phyloP scores from a whole-genome alignment of 2,113 vertebrate species.

The Myrmecobius fasciatus region DNA sequence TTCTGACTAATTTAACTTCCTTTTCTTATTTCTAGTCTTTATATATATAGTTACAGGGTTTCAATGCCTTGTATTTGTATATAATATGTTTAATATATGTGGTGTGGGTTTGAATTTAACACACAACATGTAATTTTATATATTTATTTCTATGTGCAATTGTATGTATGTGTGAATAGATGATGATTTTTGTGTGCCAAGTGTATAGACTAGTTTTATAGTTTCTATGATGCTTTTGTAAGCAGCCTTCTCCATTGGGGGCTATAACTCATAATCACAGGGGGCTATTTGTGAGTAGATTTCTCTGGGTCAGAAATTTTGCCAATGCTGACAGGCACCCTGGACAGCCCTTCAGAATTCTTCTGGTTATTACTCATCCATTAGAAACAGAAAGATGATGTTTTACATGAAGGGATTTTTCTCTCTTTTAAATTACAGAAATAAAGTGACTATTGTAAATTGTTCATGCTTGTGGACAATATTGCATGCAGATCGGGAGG shows the following conservation, averaged over 20 bases:
- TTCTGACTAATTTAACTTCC: constrained; percentile 65
- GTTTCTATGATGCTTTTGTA: constrained; percentile 53
- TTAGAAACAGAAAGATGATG: constrained; percentile 60
- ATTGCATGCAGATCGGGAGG: constrained; percentile 56
- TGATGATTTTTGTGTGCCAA: constrained; percentile 40
- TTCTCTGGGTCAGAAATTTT: constrained; percentile 68
- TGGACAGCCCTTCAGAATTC: constrained; percentile 64
- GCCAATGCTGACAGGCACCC: constrained; percentile 48
- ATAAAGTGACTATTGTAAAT: constrained; percentile 68
- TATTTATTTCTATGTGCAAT: constrained; percentile 55
- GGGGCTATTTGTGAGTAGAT: constrained; percentile 45
- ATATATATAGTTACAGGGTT: constrained; percentile 51
- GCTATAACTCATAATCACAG: constrained; percentile 66
- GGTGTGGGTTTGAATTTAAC: constrained; percentile 62
- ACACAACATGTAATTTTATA: constrained; percentile 46
- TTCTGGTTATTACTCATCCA: constrained; percentile 59
- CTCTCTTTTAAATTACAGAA: constrained; percentile 69
- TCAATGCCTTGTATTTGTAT: constrained; percentile 41
- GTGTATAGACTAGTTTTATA: constrained; percentile 58
- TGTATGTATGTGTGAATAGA: background rate
- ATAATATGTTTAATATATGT: constrained; percentile 39
- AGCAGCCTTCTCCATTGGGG: constrained; percentile 50
- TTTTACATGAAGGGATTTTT: constrained; percentile 45
- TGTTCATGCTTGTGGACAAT: constrained; percentile 54
- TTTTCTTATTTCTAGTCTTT: constrained; percentile 69